These are phyloP conservation scores for Pogonus chalceus DNA, from an alignment of 1,140 invertebrate genomes.

Conservation along the genomic window DNA sequence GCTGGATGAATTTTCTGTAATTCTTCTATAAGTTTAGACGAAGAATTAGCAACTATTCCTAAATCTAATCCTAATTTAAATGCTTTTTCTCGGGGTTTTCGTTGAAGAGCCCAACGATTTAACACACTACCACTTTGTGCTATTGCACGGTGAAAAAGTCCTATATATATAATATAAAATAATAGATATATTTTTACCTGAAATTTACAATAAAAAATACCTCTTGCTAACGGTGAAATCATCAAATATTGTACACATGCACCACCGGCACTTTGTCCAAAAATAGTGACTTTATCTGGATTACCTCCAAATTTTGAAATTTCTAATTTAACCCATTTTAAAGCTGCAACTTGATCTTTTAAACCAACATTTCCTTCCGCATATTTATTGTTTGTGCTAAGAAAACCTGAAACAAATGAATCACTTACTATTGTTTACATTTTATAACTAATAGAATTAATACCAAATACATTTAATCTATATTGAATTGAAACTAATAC, in stretches of 20 bases:
- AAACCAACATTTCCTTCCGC: neutral
- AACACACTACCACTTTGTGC: neutral
- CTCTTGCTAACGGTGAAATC: neutral
- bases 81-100: neutral
- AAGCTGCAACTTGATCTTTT: neutral
- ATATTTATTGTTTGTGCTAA: neutral
- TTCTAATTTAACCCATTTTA: neutral
- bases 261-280: neutral
- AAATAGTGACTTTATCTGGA: neutral
- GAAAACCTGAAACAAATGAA: neutral
- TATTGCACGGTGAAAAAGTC: neutral
- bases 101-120: neutral
- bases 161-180: neutral
- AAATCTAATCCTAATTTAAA: neutral
- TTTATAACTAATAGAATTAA: too few relatives aligned
- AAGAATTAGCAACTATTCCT: neutral
- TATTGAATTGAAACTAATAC: slow-evolving; percentile 32
- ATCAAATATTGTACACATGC: neutral
- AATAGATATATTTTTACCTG: too few relatives aligned
- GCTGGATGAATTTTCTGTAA: neutral
- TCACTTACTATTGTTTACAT: neutral
- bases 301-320: neutral
- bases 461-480: slow-evolving; percentile 33
- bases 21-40: neutral
- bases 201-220: neutral